Evolutionary conservation across 2,113 vertebrate species (phyloP).

Genomic region (Oenanthe oenanthe): DNA sequence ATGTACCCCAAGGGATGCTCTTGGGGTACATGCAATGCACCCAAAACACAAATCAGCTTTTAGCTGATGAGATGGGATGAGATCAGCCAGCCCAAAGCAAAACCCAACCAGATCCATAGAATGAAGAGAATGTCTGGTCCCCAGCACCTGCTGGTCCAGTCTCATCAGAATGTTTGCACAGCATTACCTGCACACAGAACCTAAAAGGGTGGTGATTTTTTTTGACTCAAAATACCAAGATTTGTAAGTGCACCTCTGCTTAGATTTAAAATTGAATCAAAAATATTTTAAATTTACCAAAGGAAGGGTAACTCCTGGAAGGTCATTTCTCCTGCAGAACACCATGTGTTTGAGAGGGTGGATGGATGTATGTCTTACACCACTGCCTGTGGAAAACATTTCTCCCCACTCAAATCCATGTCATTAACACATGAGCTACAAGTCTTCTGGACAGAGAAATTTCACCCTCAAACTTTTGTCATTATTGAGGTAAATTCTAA

Average conservation of each 20-base stretch:
- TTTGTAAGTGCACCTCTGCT: neutral
- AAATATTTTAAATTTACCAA: neutral
- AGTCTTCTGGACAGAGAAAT: neutral
- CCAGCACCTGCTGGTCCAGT: neutral
- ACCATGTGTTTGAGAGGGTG: neutral
- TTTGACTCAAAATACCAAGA: neutral
- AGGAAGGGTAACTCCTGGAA: neutral
- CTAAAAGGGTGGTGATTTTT: neutral
- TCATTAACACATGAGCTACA: neutral
- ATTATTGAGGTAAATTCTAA: neutral
- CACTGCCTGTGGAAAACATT: neutral
- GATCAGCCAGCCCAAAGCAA: neutral
- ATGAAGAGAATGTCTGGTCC: neutral
- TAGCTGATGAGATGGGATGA: rapidly evolving
- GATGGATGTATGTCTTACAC: neutral
- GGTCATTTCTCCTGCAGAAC: neutral
- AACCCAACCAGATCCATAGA: neutral
- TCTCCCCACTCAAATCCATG: neutral
- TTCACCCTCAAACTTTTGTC: neutral
- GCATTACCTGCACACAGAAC: neutral
- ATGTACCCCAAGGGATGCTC: neutral
- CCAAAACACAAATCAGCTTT: neutral
- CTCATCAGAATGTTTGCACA: rapidly evolving
- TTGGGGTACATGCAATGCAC: no score
- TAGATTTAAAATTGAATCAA: neutral